phyloP scores from a whole-genome alignment of 92 coral and sea anemone species.

The Zoanthus gigantus region DNA sequence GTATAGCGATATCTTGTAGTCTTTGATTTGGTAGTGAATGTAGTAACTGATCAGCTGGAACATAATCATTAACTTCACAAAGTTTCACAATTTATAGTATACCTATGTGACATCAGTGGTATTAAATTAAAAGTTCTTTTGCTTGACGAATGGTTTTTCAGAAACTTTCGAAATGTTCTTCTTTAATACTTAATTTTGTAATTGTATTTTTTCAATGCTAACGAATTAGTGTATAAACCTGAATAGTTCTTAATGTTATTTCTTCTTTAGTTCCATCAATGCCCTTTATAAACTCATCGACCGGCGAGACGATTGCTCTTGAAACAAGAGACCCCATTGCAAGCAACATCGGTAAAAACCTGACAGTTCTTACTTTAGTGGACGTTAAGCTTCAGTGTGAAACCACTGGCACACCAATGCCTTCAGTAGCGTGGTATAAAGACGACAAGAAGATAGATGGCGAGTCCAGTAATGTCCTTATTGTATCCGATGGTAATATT shows the following conservation, averaged over 20 bases:
- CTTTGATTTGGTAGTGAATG: no score
- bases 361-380: constrained; percentile 69
- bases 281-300: constrained; percentile 21
- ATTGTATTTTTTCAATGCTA: no score
- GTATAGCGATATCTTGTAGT: no score
- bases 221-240: no score
- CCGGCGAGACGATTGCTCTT: constrained; percentile 28
- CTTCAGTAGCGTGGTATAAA: constrained; percentile 73
- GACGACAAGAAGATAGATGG: constrained; percentile 47
- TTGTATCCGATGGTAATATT: constrained; percentile 48
- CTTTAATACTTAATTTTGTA: no score
- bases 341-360: constrained; percentile 70
- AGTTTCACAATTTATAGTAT: no score
- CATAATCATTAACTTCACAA: no score
- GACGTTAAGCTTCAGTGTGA: constrained; percentile 75
- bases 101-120: no score
- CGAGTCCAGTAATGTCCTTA: constrained; percentile 39
- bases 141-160: no score
- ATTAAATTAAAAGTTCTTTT: no score
- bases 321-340: constrained; percentile 51
- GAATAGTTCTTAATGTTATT: background rate
- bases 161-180: no score
- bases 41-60: no score
- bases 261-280: background rate
- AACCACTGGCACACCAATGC: constrained; percentile 74